Conservation (phyloP, 2,888 invertebrate genomes). For the Aphodius sticticus region DNA sequence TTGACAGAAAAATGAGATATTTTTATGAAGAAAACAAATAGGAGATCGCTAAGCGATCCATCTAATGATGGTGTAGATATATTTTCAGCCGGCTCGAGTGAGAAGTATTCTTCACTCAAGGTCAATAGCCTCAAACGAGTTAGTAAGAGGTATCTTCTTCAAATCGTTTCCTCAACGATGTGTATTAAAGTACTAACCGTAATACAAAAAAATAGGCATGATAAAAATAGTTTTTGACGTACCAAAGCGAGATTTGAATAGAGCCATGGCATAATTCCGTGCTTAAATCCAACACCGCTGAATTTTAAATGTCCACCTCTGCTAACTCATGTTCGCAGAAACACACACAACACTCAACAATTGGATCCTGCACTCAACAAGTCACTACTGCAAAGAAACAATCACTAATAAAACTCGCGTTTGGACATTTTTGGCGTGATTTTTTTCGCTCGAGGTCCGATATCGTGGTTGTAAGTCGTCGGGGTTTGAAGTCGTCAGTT, state of each 20-base stretch:
- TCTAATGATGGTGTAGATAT: slow-evolving; percentile 20
- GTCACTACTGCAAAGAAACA: neutral
- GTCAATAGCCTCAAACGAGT: neutral
- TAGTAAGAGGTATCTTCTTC: neutral
- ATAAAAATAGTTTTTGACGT: slow-evolving; percentile 42
- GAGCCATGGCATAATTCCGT: slow-evolving; percentile 56
- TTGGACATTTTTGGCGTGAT: neutral
- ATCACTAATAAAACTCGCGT: neutral
- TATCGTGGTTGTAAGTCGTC: neutral
- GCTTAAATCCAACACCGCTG: neutral
- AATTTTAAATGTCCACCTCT: neutral
- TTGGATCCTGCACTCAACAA: neutral
- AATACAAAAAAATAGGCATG: neutral
- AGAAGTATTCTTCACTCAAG: slow-evolving; percentile 40
- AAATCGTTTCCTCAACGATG: slow-evolving; percentile 10
- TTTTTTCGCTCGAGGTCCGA: neutral
- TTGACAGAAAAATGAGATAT: neutral
- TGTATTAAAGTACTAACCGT: neutral
- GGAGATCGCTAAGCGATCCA: slow-evolving; percentile 30
- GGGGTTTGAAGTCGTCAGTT: neutral
- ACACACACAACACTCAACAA: neutral
- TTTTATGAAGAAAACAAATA: slow-evolving; percentile 13
- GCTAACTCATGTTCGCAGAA: neutral
- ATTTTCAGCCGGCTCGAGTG: slow-evolving; percentile 49
- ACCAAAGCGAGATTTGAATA: slow-evolving; percentile 59